Percentiles rank a stretch among this genome's conserved stretches.
Evolutionary conservation across 1,140 invertebrate species (phyloP).

Genomic region (Zaprionus inermis): DNA sequence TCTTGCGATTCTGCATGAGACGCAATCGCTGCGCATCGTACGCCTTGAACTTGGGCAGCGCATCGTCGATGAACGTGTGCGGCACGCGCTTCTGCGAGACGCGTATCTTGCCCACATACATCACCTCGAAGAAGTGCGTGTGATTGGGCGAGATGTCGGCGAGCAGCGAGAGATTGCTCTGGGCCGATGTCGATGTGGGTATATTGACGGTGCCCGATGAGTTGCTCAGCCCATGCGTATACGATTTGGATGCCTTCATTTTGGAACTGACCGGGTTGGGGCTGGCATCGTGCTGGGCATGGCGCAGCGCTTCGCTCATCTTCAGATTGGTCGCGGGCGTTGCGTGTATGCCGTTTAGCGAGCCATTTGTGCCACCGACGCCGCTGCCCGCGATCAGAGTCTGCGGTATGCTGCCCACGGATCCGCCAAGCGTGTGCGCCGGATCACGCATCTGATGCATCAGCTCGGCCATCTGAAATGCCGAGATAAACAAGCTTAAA

Average conservation of each 20-base stretch:
- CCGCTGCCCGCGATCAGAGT: constrained; percentile 66
- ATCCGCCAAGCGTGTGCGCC: constrained; percentile 80
- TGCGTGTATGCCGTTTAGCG: constrained; percentile 68
- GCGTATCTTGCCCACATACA: constrained; percentile 95
- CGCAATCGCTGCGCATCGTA: constrained; percentile 90
- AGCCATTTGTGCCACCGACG: constrained; percentile 48
- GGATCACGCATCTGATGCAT: constrained; percentile 84
- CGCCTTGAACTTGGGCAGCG: constrained; percentile 92
- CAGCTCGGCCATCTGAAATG: constrained; percentile 80
- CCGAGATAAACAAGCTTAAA: background rate
- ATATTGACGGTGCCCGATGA: constrained; percentile 83
- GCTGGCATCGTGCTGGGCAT: constrained; percentile 80
- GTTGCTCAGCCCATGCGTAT: constrained; percentile 80
- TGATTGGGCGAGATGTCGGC: constrained; percentile 92
- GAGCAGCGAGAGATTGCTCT: constrained; percentile 86
- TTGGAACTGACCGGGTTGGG: constrained; percentile 78
- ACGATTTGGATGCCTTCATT: constrained; percentile 83
- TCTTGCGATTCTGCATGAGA: constrained; percentile 84
- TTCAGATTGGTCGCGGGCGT: constrained; percentile 82
- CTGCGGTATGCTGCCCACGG: constrained; percentile 82
- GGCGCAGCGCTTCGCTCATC: constrained; percentile 74
- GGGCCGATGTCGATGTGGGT: constrained; percentile 78
- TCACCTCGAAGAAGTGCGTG: constrained; percentile 93
- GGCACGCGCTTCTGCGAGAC: constrained; percentile 94
- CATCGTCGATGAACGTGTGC: constrained; percentile 95